Conservation (phyloP, 2,113 vertebrate genomes). For the Cettia cetti region DNA sequence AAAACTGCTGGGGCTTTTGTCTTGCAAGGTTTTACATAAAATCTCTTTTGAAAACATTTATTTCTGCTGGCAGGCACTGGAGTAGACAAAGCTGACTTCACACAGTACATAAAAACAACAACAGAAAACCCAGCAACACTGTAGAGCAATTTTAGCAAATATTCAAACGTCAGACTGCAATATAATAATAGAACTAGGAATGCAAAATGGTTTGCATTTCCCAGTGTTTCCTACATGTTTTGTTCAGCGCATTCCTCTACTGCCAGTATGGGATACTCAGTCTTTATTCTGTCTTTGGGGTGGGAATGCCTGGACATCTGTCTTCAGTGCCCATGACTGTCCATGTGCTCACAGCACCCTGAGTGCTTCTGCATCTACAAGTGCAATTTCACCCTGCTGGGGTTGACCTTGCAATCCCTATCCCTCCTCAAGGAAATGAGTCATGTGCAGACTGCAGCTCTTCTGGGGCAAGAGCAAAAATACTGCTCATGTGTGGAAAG, state of each 20-base stretch:
- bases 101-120: neutral
- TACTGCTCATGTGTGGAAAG: neutral
- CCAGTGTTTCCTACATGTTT: neutral
- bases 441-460: neutral
- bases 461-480: neutral
- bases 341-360: rapidly evolving
- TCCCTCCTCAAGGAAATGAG: neutral
- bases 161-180: neutral
- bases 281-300: neutral
- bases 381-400: neutral
- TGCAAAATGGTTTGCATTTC: neutral
- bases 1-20: neutral
- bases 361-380: neutral
- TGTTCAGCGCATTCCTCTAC: neutral
- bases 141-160: neutral
- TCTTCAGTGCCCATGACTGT: neutral
- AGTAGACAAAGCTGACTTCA: neutral
- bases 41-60: neutral
- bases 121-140: neutral
- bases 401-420: neutral
- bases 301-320: neutral
- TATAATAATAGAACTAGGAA: neutral
- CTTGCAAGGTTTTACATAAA: neutral
- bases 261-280: neutral
- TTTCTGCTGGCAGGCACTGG: neutral